Percentiles rank a stretch among this genome's conserved stretches.
Conservation (phyloP, 2,113 vertebrate genomes). For the Halcyon malimbica region DNA sequence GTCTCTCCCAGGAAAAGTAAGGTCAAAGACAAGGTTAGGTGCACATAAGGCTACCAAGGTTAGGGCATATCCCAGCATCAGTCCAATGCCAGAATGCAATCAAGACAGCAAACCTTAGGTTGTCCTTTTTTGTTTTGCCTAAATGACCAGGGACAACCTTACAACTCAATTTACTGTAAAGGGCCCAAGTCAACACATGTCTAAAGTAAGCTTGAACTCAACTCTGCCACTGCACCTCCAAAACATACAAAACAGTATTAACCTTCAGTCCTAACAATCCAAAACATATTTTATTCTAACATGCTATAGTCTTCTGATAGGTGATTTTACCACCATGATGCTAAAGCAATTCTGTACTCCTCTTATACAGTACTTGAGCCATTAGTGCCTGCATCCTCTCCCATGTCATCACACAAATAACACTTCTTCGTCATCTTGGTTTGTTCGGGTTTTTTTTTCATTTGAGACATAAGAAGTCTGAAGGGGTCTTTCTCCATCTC, state of each 20-base stretch:
- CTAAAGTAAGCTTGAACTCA: background rate
- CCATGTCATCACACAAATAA: background rate
- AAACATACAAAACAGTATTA: background rate
- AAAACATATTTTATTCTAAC: background rate
- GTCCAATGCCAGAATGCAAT: background rate
- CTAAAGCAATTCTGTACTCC: background rate
- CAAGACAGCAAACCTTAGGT: background rate
- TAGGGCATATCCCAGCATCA: background rate
- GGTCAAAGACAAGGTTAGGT: background rate
- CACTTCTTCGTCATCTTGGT: background rate
- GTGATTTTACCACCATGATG: background rate
- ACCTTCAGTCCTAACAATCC: background rate
- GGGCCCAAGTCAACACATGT: background rate
- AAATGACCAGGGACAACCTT: background rate
- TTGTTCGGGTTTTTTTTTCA: background rate
- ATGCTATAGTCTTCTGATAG: background rate
- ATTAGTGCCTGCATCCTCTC: background rate
- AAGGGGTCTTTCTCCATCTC: background rate
- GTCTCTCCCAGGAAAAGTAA: background rate
- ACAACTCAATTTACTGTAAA: background rate
- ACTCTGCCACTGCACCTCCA: background rate
- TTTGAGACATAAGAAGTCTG: background rate
- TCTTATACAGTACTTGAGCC: background rate
- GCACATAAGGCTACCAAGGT: background rate
- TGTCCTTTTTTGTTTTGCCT: background rate